Evolutionary conservation across 2,797 vertebrate genomes (phyloP).

Genomic region (Allobates femoralis): DNA sequence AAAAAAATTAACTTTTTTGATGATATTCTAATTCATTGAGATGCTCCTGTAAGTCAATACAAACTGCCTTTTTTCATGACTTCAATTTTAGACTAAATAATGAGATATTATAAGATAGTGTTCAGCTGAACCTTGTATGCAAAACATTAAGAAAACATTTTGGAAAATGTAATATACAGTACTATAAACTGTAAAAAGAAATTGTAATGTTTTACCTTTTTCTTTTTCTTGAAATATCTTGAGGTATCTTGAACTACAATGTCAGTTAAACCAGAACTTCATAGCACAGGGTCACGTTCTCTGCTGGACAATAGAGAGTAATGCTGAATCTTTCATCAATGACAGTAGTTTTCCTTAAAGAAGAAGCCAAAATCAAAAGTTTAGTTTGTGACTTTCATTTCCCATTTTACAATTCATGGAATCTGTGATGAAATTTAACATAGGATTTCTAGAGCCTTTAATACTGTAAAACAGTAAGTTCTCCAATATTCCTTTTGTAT

Average conservation of each 20-base stretch:
- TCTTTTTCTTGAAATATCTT: neutral
- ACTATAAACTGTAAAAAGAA: too few relatives aligned
- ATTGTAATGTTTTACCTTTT: conserved; percentile 1
- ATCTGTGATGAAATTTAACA: neutral
- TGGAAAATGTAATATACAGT: too few relatives aligned
- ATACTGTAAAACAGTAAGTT: neutral
- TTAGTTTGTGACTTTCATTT: conserved; percentile 14
- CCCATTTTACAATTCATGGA: neutral
- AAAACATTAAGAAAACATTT: too few relatives aligned
- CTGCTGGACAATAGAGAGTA: neutral
- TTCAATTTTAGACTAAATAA: too few relatives aligned
- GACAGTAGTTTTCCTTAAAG: conserved; percentile 2
- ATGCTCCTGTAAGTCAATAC: too few relatives aligned
- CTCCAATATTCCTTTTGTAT: neutral
- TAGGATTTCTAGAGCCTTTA: neutral
- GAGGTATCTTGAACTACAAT: neutral
- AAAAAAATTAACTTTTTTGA: too few relatives aligned
- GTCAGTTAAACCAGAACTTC: neutral
- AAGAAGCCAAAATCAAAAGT: neutral
- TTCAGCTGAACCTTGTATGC: too few relatives aligned
- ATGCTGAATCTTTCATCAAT: conserved; percentile 8
- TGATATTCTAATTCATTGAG: too few relatives aligned
- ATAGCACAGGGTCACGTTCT: neutral
- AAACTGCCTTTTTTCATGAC: neutral
- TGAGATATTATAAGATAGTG: too few relatives aligned